Conservation (phyloP, 2,888 invertebrate genomes). For the Cosmia trapezina region DNA sequence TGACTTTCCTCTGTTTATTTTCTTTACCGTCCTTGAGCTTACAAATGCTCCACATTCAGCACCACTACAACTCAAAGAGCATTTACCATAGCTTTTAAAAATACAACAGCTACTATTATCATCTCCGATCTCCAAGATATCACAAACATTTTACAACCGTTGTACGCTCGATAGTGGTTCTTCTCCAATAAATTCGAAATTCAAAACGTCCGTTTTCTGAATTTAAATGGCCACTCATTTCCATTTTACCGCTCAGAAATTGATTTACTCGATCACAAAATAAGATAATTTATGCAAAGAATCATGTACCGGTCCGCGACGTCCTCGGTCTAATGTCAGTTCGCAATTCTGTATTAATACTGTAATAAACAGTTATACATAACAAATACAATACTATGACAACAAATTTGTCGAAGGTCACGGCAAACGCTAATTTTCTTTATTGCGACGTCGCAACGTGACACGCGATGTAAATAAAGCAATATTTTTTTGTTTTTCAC, state of each 20-base stretch:
- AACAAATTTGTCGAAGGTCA: constrained; percentile 80
- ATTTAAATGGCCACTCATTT: constrained; percentile 69
- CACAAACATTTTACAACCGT: constrained; percentile 45
- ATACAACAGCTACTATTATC: not conserved
- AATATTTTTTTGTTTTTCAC: constrained; percentile 65
- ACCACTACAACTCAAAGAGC: not conserved
- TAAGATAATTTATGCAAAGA: constrained; percentile 86
- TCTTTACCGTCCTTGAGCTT: not conserved
- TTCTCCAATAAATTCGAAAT: constrained; percentile 57
- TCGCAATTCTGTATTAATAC: constrained; percentile 76
- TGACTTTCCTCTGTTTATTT: constrained; percentile 32
- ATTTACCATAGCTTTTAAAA: constrained; percentile 5
- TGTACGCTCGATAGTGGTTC: constrained; percentile 30
- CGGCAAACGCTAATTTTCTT: constrained; percentile 83
- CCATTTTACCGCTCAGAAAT: constrained; percentile 69
- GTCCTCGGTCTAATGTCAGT: constrained; percentile 77
- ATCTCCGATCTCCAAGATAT: not conserved
- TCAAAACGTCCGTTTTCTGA: constrained; percentile 54
- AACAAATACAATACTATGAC: constrained; percentile 70
- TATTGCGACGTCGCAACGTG: constrained; percentile 76
- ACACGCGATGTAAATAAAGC: constrained; percentile 79
- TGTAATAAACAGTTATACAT: constrained; percentile 78
- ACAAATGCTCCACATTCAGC: not conserved
- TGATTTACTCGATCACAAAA: constrained; percentile 74
- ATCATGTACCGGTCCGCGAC: constrained; percentile 86